phyloP scores from a whole-genome alignment of 2,797 vertebrate genomes.

The Oceanodroma leucorhoa region DNA sequence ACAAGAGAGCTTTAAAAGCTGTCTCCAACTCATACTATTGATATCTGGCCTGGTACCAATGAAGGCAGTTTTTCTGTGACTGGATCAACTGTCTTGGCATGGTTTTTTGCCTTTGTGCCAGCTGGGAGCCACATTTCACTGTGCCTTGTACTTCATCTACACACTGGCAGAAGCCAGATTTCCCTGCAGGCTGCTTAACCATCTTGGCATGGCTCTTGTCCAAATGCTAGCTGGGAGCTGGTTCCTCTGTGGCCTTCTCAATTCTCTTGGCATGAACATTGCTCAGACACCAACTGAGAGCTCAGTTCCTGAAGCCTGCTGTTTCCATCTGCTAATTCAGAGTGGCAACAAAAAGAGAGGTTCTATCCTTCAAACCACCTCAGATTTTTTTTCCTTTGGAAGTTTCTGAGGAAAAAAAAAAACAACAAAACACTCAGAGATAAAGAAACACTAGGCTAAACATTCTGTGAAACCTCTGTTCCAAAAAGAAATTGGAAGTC shows the following conservation, averaged over 20 bases:
- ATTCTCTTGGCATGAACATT: constrained; percentile 55
- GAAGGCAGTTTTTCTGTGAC: not conserved
- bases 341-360: constrained; percentile 6
- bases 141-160: constrained; percentile 28
- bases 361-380: constrained; percentile 45
- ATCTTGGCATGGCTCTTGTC: constrained; percentile 46
- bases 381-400: not conserved
- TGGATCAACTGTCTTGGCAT: constrained; percentile 51
- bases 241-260: constrained; percentile 52
- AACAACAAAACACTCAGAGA: not conserved
- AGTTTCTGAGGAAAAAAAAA: not conserved
- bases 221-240: constrained; percentile 23
- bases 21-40: not conserved
- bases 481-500: not conserved
- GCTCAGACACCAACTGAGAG: constrained; percentile 35
- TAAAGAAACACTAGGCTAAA: not conserved
- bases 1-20: not conserved
- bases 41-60: not conserved
- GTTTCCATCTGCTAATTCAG: constrained; percentile 58
- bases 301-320: constrained; percentile 51
- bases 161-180: constrained; percentile 23
- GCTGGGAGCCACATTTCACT: constrained; percentile 34
- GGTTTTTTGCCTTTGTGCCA: constrained; percentile 2
- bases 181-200: constrained; percentile 53
- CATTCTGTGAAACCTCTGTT: not conserved